phyloP scores from a whole-genome alignment of 1,140 invertebrate genomes.

The Megalonaias nervosa region DNA sequence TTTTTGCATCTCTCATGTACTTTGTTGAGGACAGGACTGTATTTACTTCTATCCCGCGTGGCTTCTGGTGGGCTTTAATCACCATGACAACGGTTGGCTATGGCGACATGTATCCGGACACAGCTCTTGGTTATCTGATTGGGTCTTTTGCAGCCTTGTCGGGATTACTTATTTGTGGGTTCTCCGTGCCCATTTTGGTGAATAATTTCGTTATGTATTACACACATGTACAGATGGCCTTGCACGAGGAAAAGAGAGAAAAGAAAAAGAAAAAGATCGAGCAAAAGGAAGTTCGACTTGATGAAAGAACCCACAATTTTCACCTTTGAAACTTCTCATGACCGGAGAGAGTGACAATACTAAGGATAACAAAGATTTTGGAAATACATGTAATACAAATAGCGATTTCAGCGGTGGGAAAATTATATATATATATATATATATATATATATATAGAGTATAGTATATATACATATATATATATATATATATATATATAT shows the following conservation, averaged over 20 bases:
- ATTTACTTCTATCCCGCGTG: slow-evolving; percentile 50
- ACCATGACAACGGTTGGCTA: slow-evolving; percentile 74
- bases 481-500: no score
- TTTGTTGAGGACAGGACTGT: slow-evolving; percentile 74
- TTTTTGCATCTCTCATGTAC: slow-evolving; percentile 93
- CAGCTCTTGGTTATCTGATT: slow-evolving; percentile 52
- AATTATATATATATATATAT: no score
- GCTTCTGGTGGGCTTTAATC: slow-evolving; percentile 73
- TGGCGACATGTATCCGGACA: slow-evolving; percentile 68
- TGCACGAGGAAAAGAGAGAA: slow-evolving; percentile 7
- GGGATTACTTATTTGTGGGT: slow-evolving; percentile 96
- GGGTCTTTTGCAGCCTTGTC: slow-evolving; percentile 88
- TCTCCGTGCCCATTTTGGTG: slow-evolving; percentile 25
- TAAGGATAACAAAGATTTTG: no score
- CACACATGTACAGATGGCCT: slow-evolving; percentile 20
- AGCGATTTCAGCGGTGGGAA: no score
- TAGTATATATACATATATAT: no score
- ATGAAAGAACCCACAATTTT: no score
- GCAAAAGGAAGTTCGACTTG: not conserved
- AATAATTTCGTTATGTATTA: slow-evolving; percentile 31
- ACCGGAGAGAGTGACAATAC: no score
- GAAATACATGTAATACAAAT: no score
- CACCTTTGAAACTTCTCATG: no score
- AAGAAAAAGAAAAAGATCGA: not conserved
- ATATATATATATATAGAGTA: no score